Evolutionary conservation across 2,888 invertebrate genomes (phyloP), one percentile per base, ranked within the genome.

Genomic region (Euproctis similis): DNA sequence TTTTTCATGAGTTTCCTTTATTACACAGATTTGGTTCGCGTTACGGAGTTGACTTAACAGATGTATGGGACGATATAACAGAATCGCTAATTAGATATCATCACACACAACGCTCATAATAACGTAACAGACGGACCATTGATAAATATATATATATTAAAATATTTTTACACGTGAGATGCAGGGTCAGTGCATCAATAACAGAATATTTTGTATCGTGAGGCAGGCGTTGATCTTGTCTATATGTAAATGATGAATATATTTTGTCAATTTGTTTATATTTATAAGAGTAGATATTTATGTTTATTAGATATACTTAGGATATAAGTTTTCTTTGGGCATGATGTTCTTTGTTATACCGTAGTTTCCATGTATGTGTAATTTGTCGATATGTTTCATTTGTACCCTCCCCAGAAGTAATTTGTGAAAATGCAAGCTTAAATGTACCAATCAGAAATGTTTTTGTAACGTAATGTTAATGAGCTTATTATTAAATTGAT

Each of bases 221-320:
- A 57, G 61, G 59, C 51, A 41, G 34, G 65, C 63, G 68, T 65
- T 61, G 66, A 65, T 67, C 52, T 67, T 68, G 66, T 71, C 64
- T 69, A 63, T 59, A 56, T 71, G 68, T 71, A 73, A 60, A 73
- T 71, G 64, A 63, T 53, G 62, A 55, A 53, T 69, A 66, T 73
- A 71, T 77, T 72, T 75, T 75, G 78, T 81, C 80, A 78, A 82
- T 78, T 81, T 73, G 65, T 74, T 76, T 62, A 45, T 58, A 54
- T 46, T 37, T 47, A 31, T 57, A 62, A 63, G 59, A 58, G 45
- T 60, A 48, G 59, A 59, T 66, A 64, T 65, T 65, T 66, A 66
- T 64, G 59, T 61, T 64, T 53, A 46, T 44, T 48, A 53, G 49
- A 40, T n/a, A n/a, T n/a, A n/a, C 3, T 10, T 53, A 55, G 40